These are phyloP conservation scores for Stenodema calcarata DNA, from an alignment of 2,888 invertebrate species.

Conservation along the genomic window DNA sequence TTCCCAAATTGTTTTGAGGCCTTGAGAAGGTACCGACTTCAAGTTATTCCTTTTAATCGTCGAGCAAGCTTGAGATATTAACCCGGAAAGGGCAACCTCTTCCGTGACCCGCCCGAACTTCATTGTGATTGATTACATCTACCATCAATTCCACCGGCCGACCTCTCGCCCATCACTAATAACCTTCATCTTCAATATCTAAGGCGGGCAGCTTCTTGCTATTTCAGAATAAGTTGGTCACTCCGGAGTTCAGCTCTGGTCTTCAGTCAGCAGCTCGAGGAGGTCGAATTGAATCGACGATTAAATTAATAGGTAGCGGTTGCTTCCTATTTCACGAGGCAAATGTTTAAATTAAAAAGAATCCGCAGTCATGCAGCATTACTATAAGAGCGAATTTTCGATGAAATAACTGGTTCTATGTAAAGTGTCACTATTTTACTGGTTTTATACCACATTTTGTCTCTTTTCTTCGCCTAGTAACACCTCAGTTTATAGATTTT, in stretches of 20 bases:
- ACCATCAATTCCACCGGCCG: not conserved
- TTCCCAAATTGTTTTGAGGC: not conserved
- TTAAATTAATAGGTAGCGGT: no score
- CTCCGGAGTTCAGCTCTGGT: not conserved
- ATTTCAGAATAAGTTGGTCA: not conserved
- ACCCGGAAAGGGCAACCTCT: not conserved
- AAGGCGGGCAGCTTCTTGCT: not conserved
- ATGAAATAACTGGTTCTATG: no score
- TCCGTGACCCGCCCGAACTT: not conserved
- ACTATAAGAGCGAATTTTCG: no score
- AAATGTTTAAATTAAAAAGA: no score
- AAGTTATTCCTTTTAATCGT: not conserved
- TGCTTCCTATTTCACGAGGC: no score
- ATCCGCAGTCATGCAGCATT: no score
- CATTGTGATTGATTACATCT: conserved; percentile 15
- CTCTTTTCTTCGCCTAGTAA: no score
- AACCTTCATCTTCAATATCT: conserved; percentile 16
- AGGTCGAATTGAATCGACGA: no score
- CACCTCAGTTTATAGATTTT: no score
- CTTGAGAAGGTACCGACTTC: not conserved
- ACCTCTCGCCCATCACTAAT: not conserved
- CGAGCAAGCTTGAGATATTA: not conserved
- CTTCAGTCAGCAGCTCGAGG: no score
- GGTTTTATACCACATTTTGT: no score
- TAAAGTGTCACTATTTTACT: no score